Percentiles rank a stretch among this genome's conserved stretches.
Evolutionary conservation across 64 coral and sea anemone genomes (phyloP).

Genomic region (Astreopora myriophthalma): DNA sequence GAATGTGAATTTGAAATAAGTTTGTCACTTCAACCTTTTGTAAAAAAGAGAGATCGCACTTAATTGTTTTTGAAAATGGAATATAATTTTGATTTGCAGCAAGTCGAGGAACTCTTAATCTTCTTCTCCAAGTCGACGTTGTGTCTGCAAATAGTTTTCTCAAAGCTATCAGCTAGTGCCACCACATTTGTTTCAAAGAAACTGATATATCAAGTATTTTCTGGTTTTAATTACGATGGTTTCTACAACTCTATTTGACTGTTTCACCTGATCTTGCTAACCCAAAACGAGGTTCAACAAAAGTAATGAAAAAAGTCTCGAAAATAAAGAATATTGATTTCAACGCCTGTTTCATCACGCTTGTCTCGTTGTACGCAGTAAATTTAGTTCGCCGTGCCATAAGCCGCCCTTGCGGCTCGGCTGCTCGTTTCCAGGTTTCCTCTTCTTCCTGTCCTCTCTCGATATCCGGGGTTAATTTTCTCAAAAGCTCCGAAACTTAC

Average conservation of each 20-base stretch:
- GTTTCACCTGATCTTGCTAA: not conserved
- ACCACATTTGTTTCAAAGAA: too few species aligned
- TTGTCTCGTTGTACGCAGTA: too few species aligned
- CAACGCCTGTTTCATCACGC: not conserved
- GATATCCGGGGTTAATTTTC: too few species aligned
- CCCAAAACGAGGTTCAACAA: not conserved
- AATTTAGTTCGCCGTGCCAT: too few species aligned
- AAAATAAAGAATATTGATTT: not conserved
- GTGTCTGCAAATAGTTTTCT: not conserved
- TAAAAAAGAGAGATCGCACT: not conserved
- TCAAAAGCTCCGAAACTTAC: too few species aligned
- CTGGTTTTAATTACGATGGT: too few species aligned
- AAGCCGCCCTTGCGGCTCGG: too few species aligned
- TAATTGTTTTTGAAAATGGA: not conserved
- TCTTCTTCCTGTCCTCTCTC: too few species aligned
- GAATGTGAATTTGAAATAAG: not conserved
- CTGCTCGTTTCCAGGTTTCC: too few species aligned
- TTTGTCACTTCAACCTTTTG: not conserved
- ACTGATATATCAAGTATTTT: too few species aligned
- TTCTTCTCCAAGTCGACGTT: not conserved
- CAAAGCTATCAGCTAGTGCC: not conserved
- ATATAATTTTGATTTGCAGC: not conserved
- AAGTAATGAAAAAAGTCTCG: not conserved
- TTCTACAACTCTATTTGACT: too few species aligned
- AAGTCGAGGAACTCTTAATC: not conserved